Conservation (phyloP, 2,888 invertebrate species). For the Eupithecia subfuscata region DNA sequence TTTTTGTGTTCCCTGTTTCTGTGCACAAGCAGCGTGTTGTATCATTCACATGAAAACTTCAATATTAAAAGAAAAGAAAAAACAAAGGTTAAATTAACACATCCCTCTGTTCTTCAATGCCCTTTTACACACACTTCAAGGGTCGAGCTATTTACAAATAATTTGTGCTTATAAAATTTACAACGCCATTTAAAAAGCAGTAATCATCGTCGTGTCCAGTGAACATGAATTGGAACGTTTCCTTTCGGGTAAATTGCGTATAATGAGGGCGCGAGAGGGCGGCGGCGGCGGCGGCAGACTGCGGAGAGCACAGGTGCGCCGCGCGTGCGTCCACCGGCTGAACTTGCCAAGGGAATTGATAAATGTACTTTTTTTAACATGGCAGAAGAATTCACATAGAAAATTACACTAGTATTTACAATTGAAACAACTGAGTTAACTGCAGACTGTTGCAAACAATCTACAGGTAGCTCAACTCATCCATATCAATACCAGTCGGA, state of each 20-base stretch:
- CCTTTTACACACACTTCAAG: background rate
- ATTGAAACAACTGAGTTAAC: too few relatives aligned
- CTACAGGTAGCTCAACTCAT: too few relatives aligned
- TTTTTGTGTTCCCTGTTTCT: background rate
- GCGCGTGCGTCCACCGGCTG: slow-evolving; percentile 59
- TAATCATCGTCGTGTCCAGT: slow-evolving; percentile 70
- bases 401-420: too few relatives aligned
- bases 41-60: background rate
- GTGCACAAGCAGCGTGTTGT: background rate
- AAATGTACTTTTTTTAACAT: too few relatives aligned
- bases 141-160: slow-evolving; percentile 37
- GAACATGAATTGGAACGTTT: slow-evolving; percentile 74
- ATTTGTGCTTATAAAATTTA: slow-evolving; percentile 50
- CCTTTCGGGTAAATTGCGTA: slow-evolving; percentile 73
- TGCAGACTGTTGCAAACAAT: too few relatives aligned
- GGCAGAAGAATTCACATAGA: too few relatives aligned
- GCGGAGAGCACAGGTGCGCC: slow-evolving; percentile 68
- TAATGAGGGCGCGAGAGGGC: slow-evolving; percentile 70
- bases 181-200: slow-evolving; percentile 59
- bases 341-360: background rate
- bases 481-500: too few relatives aligned
- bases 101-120: background rate
- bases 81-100: background rate
- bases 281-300: slow-evolving; percentile 23
- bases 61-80: background rate